Conservation (phyloP, 2,113 vertebrate species). For the Chaetorhynchus papuensis region DNA sequence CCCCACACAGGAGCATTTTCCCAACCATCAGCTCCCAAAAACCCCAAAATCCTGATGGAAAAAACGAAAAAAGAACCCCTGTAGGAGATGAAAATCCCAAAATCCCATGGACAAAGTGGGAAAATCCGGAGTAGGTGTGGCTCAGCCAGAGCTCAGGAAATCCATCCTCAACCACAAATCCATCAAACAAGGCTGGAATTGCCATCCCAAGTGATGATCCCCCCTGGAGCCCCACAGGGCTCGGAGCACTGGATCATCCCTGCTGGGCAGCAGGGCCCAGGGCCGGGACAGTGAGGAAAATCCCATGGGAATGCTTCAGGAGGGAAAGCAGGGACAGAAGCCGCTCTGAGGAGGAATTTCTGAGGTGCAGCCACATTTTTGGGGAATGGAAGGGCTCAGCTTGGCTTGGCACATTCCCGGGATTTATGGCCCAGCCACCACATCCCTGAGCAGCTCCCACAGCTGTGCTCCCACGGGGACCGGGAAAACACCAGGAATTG, state of each 20-base stretch:
- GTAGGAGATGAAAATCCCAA: not conserved
- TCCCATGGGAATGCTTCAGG: not conserved
- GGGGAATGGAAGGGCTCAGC: not conserved
- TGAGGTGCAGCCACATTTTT: not conserved
- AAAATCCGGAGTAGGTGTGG: not conserved
- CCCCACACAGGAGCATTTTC: too few species aligned
- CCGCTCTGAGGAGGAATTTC: not conserved
- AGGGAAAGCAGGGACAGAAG: not conserved
- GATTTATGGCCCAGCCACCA: not conserved
- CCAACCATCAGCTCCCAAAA: not conserved
- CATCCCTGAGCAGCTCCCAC: not conserved
- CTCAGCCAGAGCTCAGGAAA: not conserved
- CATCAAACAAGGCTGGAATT: not conserved
- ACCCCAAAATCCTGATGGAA: not conserved
- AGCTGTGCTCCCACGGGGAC: not conserved
- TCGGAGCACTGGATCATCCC: accelerated
- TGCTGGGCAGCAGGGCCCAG: not conserved
- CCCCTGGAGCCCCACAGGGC: not conserved
- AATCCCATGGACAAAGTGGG: not conserved
- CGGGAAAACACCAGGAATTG: not conserved
- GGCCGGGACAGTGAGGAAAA: not conserved
- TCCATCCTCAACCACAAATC: not conserved
- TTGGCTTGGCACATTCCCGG: not conserved
- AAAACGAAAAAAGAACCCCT: not conserved
- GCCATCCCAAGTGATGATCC: not conserved